Conservation (phyloP, 2,797 vertebrate genomes). For the Phylloscopus collybita region DNA sequence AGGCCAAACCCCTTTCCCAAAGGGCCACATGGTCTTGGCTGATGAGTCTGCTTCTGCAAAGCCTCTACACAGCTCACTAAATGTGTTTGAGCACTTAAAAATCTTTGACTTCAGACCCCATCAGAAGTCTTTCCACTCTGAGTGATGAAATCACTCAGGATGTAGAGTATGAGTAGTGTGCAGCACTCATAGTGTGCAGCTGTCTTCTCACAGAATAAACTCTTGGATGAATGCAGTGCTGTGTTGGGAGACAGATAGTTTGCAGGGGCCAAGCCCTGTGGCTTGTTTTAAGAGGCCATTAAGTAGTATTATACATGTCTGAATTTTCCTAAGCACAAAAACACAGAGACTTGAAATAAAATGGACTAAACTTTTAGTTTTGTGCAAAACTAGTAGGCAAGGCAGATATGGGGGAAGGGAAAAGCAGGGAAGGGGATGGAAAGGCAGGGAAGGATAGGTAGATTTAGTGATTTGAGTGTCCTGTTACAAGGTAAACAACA, state of each 20-base stretch:
- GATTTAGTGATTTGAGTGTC: neutral
- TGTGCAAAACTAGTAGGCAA: neutral
- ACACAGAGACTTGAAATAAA: neutral
- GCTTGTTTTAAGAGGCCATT: neutral
- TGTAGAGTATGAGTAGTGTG: rapidly evolving
- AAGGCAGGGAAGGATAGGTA: neutral
- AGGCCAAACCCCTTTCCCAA: neutral
- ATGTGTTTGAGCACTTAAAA: neutral
- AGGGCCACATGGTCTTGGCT: neutral
- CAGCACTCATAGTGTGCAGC: neutral
- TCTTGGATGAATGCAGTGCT: neutral
- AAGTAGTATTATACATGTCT: neutral
- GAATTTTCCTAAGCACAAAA: neutral
- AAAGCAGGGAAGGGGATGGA: neutral
- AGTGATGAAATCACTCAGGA: neutral
- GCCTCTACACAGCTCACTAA: neutral
- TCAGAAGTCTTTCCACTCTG: neutral
- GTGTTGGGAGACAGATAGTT: neutral
- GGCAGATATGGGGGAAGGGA: neutral
- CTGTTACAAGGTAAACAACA: neutral
- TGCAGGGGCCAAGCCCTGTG: neutral
- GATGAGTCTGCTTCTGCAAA: neutral
- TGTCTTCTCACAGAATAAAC: neutral
- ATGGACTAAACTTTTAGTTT: neutral
- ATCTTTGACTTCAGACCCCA: neutral